Base-by-base conservation (phyloP, 2,888 invertebrate species). In the Drosophila robusta region DNA sequence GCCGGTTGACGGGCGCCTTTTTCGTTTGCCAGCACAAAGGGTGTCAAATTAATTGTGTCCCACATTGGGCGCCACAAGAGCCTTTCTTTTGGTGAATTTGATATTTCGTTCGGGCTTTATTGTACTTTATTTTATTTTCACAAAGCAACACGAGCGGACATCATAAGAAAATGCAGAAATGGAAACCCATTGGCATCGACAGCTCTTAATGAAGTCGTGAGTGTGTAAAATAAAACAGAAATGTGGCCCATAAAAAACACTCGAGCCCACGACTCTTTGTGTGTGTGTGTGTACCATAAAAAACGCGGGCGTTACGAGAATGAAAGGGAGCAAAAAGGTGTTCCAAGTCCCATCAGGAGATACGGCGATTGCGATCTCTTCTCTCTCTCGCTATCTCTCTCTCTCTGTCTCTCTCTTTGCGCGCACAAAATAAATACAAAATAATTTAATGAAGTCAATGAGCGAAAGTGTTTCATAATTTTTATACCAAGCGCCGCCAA, bases 391-490 rank as follows among this genome's bases (percentile, higher is more conserved):
- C 26, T 8, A 1, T 29, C 26, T 29, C 29, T 29, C 29, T 29
- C 34, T 2, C 34, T 4, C 34, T 4, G 1, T 29, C 26, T 8
- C 8, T 29, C 0, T 29, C 7, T 6, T 7, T 22, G 22, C 22
- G 26, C 22, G 7, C 45, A 42, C 47, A 50, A 47, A 75, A 57
- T 61, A 68, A 68, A 76, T 66, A 67, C 57, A 60, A 77, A 74
- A 78, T 75, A 77, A 77, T 78, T 77, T 75, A 77, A 77, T 77
- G 78, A 75, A 77, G 58, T 78, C 78, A 78, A 77, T 76, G 77
- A 70, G 78, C 77, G 71, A 77, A 77, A 77, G 77, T 77, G 87
- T 84, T 84, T 87, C 83, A 84, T 87, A 84, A 87, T 84, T 84
- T 87, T 81, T 54, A 87, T 83, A 60, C 75, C 64, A 66, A 76